Evolutionary conservation across 1,140 invertebrate genomes (phyloP), one percentile per base, ranked within the genome.

Genomic region (Drosophila chauvacae): DNA sequence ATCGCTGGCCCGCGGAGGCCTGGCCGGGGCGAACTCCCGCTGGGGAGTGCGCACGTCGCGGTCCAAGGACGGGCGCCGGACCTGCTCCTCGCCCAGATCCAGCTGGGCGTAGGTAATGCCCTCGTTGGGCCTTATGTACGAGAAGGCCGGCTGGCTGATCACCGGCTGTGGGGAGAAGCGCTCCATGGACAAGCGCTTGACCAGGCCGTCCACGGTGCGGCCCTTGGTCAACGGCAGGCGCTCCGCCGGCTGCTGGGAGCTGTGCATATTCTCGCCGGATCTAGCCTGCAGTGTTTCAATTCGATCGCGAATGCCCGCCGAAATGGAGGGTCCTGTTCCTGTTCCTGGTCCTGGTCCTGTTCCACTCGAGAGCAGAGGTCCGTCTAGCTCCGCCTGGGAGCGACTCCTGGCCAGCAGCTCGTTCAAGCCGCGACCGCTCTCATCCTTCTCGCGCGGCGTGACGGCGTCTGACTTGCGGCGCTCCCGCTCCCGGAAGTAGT

Each of bases 81-180:
- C 23, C 13, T 61, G 68, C 45, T 85, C 81, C 7, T 92, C 91
- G 37, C 81, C 79, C 39, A 84, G 62, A 45, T 96, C 95, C 14
- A 96, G 95, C 92, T 96, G 95, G 16, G 96, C 96, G 90, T 96
- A 96, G 51, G 96, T 96, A 16, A 96, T 95, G 23, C 90, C 93
- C 88, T 92, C 92, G 26, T 92, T 92, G 56, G 92, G 92, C 7
- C 92, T 39, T 23, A 91, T 92, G 48, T 92, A 92, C 7, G 92
- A 92, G 61, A 92, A 92, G 16, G 81, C 92, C 48, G 92, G 91
- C 39, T 91, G 78, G 42, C 65, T 80, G 84, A 96, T 94, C 80
- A 47, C 60, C 37, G 95, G 95, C 59, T 95, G 95, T 3, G 95
- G 94, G n/a, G 95, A 95, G 48, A 93, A 93, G 69, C 94, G 94